These are phyloP conservation scores for Lasioglossum malachurum DNA, from an alignment of 2,888 invertebrate species.

Conservation along the genomic window DNA sequence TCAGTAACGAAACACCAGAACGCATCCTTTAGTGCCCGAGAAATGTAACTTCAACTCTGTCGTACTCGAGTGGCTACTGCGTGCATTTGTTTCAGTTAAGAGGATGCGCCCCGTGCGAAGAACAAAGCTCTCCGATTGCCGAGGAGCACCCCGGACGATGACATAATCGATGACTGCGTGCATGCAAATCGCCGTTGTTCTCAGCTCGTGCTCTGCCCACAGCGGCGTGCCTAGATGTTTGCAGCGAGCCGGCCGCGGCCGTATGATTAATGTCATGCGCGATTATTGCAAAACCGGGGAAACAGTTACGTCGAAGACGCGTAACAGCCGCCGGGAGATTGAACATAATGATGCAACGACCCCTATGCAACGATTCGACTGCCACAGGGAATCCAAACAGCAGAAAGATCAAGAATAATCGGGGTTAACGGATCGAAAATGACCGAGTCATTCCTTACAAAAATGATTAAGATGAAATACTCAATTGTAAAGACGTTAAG, in stretches of 20 bases:
- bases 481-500: neutral
- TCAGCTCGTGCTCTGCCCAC: slow-evolving; percentile 34
- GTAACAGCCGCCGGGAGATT: slow-evolving; percentile 10
- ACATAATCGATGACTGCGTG: slow-evolving; percentile 53
- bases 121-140: slow-evolving; percentile 21
- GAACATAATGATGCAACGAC: slow-evolving; percentile 2
- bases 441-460: neutral
- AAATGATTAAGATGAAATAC: neutral
- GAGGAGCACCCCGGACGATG: slow-evolving; percentile 32
- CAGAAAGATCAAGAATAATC: neutral
- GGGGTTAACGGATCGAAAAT: neutral
- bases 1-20: no score
- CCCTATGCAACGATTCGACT: slow-evolving; percentile 11
- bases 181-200: slow-evolving; percentile 44
- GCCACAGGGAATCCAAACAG: neutral
- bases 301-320: slow-evolving; percentile 25
- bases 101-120: neutral
- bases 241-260: neutral
- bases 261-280: slow-evolving; percentile 31
- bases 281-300: slow-evolving; percentile 40
- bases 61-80: no score
- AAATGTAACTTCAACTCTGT: no score
- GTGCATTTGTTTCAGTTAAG: no score
- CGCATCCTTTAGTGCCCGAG: no score
- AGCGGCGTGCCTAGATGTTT: slow-evolving; percentile 7